These are phyloP conservation scores for Cirrhinus mrigala DNA, from an alignment of 2,797 vertebrate species.

Conservation along the genomic window DNA sequence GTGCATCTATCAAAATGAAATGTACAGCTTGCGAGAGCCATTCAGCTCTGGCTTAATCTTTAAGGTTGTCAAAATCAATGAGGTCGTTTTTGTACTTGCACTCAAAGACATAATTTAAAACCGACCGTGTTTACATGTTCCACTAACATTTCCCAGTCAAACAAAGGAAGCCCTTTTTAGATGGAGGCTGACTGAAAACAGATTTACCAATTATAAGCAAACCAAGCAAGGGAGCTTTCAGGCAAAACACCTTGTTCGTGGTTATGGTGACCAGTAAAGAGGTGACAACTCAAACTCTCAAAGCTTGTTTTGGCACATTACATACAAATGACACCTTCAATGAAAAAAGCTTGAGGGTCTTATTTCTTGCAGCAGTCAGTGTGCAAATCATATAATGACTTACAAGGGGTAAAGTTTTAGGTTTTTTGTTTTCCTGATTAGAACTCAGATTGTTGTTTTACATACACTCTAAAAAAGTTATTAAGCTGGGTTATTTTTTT, in stretches of 20 bases:
- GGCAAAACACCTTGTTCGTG: not conserved
- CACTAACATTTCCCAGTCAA: conserved; percentile 8
- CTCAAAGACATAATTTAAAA: conserved; percentile 29
- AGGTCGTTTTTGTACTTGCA: not conserved
- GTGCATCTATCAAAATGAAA: conserved; percentile 20
- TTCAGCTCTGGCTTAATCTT: conserved; percentile 3
- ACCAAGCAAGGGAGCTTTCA: conserved; percentile 22
- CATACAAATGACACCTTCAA: conserved; percentile 3
- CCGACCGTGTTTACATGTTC: conserved; percentile 12
- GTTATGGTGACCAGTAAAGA: conserved; percentile 15
- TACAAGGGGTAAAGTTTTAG: not conserved
- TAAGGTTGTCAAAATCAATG: not conserved
- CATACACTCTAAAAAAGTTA: not conserved
- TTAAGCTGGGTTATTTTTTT: too few species aligned
- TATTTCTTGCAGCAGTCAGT: not conserved
- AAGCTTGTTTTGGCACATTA: conserved; percentile 28
- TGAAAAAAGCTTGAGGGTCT: not conserved
- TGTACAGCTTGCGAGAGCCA: not conserved
- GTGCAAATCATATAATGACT: not conserved
- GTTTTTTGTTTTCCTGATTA: not conserved
- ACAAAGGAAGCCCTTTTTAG: conserved; percentile 35
- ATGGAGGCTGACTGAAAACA: conserved; percentile 1
- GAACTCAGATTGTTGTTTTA: not conserved
- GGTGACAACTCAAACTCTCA: conserved; percentile 41
- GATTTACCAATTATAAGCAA: conserved; percentile 21